These are phyloP conservation scores for Amphilophus citrinellus DNA, from an alignment of 2,113 vertebrate genomes.

Conservation along the genomic window DNA sequence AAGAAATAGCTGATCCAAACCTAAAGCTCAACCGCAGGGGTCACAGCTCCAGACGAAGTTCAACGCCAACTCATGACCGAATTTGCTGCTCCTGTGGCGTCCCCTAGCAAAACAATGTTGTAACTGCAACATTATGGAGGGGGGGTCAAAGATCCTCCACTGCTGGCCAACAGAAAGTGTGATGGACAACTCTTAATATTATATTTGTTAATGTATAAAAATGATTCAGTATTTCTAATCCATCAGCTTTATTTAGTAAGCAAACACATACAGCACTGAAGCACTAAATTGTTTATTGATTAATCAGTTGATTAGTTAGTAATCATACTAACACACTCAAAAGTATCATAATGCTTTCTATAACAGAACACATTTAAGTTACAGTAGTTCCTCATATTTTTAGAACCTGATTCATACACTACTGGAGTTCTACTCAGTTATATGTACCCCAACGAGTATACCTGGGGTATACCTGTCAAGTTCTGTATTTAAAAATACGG, in stretches of 20 bases:
- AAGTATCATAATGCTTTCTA: background rate
- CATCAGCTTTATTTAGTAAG: background rate
- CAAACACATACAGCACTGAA: background rate
- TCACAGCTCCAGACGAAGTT: conserved; percentile 46
- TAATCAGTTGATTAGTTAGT: background rate
- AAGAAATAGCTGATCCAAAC: background rate
- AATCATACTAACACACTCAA: background rate
- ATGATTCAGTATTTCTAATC: background rate
- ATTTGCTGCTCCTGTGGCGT: conserved; percentile 68
- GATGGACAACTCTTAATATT: no score
- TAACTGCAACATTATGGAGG: conserved; percentile 60
- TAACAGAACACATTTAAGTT: background rate
- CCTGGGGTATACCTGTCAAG: no score
- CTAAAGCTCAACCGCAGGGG: background rate
- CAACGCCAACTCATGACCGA: conserved; percentile 7
- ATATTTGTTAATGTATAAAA: background rate
- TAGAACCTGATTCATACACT: background rate
- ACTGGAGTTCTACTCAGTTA: background rate
- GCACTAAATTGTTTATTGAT: background rate
- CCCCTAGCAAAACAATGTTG: conserved; percentile 66
- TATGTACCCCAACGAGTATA: background rate
- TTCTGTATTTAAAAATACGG: no score
- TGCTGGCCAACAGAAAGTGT: background rate
- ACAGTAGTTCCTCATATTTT: background rate
- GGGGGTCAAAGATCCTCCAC: background rate